Evolutionary conservation across 2,888 invertebrate species (phyloP), one percentile per base, ranked within the genome.

Genomic region (Neria commutata): DNA sequence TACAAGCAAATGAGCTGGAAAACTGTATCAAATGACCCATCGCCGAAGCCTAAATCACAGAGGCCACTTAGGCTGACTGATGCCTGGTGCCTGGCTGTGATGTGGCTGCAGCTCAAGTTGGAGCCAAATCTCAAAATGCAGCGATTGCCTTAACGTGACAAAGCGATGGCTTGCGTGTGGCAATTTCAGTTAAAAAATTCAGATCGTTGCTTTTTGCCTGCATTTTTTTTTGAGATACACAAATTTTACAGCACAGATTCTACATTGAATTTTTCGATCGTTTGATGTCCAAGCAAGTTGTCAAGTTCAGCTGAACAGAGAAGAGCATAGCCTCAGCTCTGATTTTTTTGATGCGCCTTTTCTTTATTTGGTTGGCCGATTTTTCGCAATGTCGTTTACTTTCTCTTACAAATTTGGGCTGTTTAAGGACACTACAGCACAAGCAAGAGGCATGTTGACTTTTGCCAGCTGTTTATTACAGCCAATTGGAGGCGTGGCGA

Each of bases 131-230:
- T 21, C 21, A 3, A 8, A 19, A 52, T 37, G 40, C n/a, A n/a
- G n/a, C n/a, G n/a, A n/a, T n/a, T n/a, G 29, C 60, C 67, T 68
- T 69, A 67, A 73, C 68, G 74, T 72, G 75, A 77, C 76, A 76
- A 78, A 75, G 76, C 74, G 78, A 78, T 81, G 79, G 76, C 77
- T 81, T 81, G 81, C 81, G 81, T 81, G 81, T 81, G 81, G 81
- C 80, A 81, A 81, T 81, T 78, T 79, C 76, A 74, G 75, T 81
- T 79, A 64, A 70, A 67, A 65, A 67, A 48, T 42, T 8, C 19
- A 29, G 33, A 21, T 33, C 5, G 1, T 14, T 33, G 33, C n/a
- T 54, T 46, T 42, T 54, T 45, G 45, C 54, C 33, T 40, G 21
- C 58, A 58, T 56, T 62, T 21, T 45, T 16, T 29, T 48, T 54